Percentiles rank a stretch among this genome's conserved stretches.
Evolutionary conservation across 2,797 vertebrate genomes (phyloP).

Genomic region (Geotrypetes seraphini): DNA sequence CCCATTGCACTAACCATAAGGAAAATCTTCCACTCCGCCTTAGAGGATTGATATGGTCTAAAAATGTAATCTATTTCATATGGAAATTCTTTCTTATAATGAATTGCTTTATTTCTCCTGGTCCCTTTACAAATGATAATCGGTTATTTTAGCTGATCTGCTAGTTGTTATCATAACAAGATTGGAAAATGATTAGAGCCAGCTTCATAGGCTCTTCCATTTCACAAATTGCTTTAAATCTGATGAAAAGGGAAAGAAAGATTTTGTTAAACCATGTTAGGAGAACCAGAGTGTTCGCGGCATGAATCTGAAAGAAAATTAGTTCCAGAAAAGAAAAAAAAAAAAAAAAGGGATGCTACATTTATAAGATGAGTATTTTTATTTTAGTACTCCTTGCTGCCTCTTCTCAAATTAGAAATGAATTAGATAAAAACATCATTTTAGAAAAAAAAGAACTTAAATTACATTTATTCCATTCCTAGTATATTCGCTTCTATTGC

Average conservation of each 20-base stretch:
- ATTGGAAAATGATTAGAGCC: slow-evolving; percentile 43
- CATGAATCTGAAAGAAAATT: slow-evolving; percentile 54
- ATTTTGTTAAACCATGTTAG: slow-evolving; percentile 55
- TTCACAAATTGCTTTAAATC: slow-evolving; percentile 54
- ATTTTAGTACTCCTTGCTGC: slow-evolving; percentile 42
- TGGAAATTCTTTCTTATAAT: no score
- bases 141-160: slow-evolving; percentile 13
- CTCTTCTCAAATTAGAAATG: slow-evolving; percentile 46
- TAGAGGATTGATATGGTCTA: no score
- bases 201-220: slow-evolving; percentile 44
- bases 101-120: no score
- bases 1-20: no score
- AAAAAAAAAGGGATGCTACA: slow-evolving; percentile 44
- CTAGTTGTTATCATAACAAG: slow-evolving; percentile 26
- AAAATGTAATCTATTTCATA: no score
- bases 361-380: slow-evolving; percentile 60
- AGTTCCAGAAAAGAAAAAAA: slow-evolving; percentile 40
- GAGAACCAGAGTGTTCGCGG: slow-evolving; percentile 44
- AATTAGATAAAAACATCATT: slow-evolving; percentile 57
- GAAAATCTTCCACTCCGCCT: no score
- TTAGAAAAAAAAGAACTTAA: slow-evolving; percentile 43
- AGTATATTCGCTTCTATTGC: slow-evolving; percentile 22
- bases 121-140: neutral
- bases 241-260: slow-evolving; percentile 47
- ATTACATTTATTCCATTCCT: slow-evolving; percentile 49